Base-by-base conservation (phyloP, 2,888 invertebrate genomes). In the Phlogophora meticulosa region DNA sequence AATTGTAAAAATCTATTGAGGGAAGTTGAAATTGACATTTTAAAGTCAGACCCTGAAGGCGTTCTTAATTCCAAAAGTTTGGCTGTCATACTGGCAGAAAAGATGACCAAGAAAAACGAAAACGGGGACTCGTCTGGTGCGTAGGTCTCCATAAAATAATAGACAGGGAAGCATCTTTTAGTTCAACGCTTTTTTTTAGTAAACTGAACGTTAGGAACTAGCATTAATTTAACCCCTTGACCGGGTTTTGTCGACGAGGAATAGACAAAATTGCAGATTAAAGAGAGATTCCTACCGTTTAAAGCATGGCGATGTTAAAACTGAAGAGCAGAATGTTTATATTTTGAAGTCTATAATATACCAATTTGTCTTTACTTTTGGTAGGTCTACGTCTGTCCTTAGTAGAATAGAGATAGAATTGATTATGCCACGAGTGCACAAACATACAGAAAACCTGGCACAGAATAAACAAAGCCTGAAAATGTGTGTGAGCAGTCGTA, bases 11-110 rank as follows among this genome's bases (percentile, higher is more conserved):
- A 49, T 55, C 69, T 60, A 69, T 66, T 57, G 59, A 68, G 48
- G 20, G 42, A 63, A 62, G 62, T 63, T 70, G 40, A 73, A 77
- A 77, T 62, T 62, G 68, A 46, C 61, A 43, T 73, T 76, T 67
- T 40, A 66, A 72, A 66, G 34, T 15, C 51, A 40, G 43, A 45
- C 17, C 17, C 43, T 17, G 34, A 45, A 45, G 40, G 49, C 51
- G 40, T 52, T 51, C 68, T 45, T 68, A 57, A 75, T 52, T 57
- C 22, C 15, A 36, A 71, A 71, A 71, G 57, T 74, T 71, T 74
- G 10, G 32, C n/a, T 15, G 40, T 22, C 43, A 67, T 75, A 40
- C 32, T 55, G 49, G 34, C 24, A 74, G 38, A 55, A 65, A 73
- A 46, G 40, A 42, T 28, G 46, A 17, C 5, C 10, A 15, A 13